Base-by-base conservation (phyloP, 1,140 invertebrate species). In the Heliconius hermathena region DNA sequence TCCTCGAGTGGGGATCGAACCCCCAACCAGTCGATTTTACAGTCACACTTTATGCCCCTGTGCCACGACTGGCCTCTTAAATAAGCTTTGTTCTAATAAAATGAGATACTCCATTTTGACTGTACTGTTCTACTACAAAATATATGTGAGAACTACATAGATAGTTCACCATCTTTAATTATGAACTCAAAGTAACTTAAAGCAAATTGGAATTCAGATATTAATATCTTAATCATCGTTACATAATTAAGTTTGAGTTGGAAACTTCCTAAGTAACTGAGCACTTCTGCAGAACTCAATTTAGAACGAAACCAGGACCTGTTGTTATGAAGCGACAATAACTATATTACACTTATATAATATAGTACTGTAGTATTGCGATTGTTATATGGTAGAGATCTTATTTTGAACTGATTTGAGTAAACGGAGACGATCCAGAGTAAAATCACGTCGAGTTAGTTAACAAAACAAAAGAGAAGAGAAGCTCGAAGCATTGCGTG, bases 191-290 rank as follows among this genome's bases (percentile, higher is more conserved):
- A 16, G 60, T 66, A 66, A 29, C 13, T 66, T 11, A 29, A 29
- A 66, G 60, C 26, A 66, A 29, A 66, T 66, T 66, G 9, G 11
- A 29, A 66, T 66, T 66, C 60, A 29, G 60, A 66, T 66, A 66
- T 66, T 66, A 66, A 66, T 66, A 66, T 66, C 60, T 66, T 66
- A 66, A 66, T 66, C 60, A 66, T 66, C 26, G 60, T 66, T 66
- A 66, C 60, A 66, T 66, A 66, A 66, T 66, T 66, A 13, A 66
- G 60, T 66, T 66, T 29, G 60, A 66, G 60, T 66, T 66, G 60
- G 60, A 26, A 66, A 66, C 60, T 66, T 57, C 13, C 22, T 66
- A 66, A 66, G 60, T 66, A 66, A 66, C 60, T 4, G 60, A 66
- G 60, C 60, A 66, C 60, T 66, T 29, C 60, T 66, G 60, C 26